Conservation (phyloP, 2,888 invertebrate genomes). For the Pyrrhosoma nymphula region DNA sequence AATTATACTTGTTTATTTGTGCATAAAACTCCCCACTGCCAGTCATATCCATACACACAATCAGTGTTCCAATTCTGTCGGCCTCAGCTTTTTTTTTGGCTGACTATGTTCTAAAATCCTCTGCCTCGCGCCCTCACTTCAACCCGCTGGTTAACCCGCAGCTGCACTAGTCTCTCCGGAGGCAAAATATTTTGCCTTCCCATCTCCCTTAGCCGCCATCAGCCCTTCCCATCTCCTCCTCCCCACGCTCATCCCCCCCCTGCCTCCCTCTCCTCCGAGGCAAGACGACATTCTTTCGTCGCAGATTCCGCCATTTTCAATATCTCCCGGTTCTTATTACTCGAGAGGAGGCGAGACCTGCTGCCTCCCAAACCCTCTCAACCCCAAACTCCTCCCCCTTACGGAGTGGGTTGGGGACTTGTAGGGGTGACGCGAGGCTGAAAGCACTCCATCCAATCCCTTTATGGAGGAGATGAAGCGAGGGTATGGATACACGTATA, state of each 20-base stretch:
- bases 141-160: no score
- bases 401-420: neutral
- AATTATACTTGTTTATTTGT: no score
- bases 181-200: no score
- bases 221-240: no score
- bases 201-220: no score
- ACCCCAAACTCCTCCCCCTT: neutral
- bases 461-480: neutral
- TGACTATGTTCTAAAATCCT: no score
- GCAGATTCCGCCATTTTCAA: slow-evolving; percentile 31
- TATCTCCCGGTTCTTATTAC: neutral
- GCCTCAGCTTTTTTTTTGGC: no score
- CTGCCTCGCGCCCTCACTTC: no score
- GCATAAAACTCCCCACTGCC: no score
- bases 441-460: slow-evolving; percentile 8
- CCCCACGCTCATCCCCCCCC: neutral
- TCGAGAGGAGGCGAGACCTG: neutral
- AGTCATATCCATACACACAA: no score
- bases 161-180: no score
- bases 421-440: neutral
- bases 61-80: no score
- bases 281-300: neutral
- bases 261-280: neutral
- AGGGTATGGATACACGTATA: neutral
- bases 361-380: neutral